A percentile compares a stretch with the other conserved stretches of the same genome.
Conservation (phyloP, 2,888 invertebrate species). For the Eubasilissa splendida region DNA sequence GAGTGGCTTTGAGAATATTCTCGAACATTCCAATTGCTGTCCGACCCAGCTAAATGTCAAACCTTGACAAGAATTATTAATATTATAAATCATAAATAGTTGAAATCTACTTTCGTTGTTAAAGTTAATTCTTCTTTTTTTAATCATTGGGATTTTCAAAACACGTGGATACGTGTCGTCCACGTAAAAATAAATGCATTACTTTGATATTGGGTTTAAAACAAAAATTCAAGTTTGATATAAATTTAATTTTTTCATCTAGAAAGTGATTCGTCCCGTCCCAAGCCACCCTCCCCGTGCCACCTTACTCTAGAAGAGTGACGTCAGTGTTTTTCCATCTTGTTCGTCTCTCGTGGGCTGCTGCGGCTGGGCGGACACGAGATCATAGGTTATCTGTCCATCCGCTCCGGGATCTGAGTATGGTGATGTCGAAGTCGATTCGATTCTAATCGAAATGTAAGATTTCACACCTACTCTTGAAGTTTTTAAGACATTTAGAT, state of each 20-base stretch:
- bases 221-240: neutral
- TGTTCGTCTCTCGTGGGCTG: neutral
- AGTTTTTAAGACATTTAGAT: too few species aligned
- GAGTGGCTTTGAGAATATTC: too few species aligned
- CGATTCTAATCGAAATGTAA: neutral
- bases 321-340: neutral
- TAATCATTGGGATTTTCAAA: too few species aligned
- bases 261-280: neutral
- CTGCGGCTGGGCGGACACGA: neutral
- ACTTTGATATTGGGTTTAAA: neutral
- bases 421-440: neutral
- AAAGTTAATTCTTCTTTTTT: too few species aligned
- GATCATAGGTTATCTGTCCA: neutral
- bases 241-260: neutral
- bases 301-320: neutral
- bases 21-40: too few species aligned
- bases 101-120: too few species aligned
- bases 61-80: too few species aligned
- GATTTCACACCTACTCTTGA: too few species aligned
- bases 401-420: neutral
- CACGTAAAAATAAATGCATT: too few species aligned
- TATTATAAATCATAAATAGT: too few species aligned
- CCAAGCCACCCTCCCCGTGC: neutral
- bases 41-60: too few species aligned
- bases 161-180: too few species aligned